phyloP scores from a whole-genome alignment of 2,888 invertebrate species.

The Pollenia labialis region DNA sequence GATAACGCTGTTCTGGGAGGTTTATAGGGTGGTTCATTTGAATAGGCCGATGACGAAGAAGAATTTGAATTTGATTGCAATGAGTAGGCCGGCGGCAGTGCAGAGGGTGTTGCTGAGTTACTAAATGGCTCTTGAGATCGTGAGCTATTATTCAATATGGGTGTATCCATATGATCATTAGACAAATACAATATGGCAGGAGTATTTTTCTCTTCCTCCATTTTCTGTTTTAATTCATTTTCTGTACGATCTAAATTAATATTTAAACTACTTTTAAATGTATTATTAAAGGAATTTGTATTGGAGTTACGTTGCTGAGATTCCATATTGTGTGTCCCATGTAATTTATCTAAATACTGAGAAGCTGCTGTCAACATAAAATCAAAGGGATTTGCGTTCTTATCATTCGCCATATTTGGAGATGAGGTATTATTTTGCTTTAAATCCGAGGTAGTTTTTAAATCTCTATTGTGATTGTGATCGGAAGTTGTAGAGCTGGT shows the following conservation, averaged over 20 bases:
- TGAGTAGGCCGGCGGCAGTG: slow-evolving; percentile 3
- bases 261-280: slow-evolving; percentile 71
- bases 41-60: slow-evolving; percentile 18
- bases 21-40: slow-evolving; percentile 65
- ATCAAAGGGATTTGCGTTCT: slow-evolving; percentile 79
- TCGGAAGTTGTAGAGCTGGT: slow-evolving; percentile 3
- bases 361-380: slow-evolving; percentile 79
- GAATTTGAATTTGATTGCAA: slow-evolving; percentile 29
- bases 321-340: slow-evolving; percentile 75
- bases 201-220: background rate
- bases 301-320: background rate
- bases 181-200: slow-evolving; percentile 64
- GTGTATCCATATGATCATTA: slow-evolving; percentile 6
- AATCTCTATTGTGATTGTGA: slow-evolving; percentile 15
- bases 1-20: slow-evolving; percentile 58
- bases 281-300: slow-evolving; percentile 53
- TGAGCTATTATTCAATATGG: background rate
- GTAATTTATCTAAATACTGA: slow-evolving; percentile 82
- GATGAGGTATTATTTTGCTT: slow-evolving; percentile 67
- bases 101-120: slow-evolving; percentile 14
- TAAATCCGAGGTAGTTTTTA: slow-evolving; percentile 56
- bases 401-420: slow-evolving; percentile 56
- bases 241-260: slow-evolving; percentile 60
- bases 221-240: background rate
- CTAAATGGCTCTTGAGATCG: slow-evolving; percentile 41